Evolutionary conservation across 37 sponge, comb jelly and placozoan species (phyloP).

Genomic region (Bolinopsis microptera): DNA sequence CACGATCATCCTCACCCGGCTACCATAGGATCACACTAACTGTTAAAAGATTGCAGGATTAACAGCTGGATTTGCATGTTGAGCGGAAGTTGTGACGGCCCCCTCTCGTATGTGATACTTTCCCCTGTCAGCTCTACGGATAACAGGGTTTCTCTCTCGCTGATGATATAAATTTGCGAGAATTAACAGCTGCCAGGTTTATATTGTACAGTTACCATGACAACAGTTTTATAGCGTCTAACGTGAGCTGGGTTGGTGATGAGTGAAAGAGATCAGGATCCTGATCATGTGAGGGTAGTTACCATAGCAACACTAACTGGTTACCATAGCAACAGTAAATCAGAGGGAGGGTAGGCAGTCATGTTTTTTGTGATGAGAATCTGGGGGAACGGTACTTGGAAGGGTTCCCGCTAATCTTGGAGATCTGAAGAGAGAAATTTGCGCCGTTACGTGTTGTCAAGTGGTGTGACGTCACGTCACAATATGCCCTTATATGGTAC

Average conservation of each 20-base stretch:
- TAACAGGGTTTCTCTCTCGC: neutral
- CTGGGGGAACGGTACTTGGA: neutral
- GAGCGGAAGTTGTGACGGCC: too few species aligned
- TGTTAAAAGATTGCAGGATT: too few species aligned
- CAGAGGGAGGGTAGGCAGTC: neutral
- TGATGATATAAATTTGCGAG: neutral
- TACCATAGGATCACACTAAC: neutral
- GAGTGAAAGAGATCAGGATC: neutral
- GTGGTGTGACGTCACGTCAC: neutral
- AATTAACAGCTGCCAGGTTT: neutral
- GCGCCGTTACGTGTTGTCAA: neutral
- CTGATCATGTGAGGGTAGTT: neutral
- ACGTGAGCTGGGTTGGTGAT: neutral
- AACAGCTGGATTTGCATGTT: too few species aligned
- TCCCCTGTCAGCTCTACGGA: neutral
- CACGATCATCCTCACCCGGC: neutral
- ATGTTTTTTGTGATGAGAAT: neutral
- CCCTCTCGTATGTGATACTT: neutral
- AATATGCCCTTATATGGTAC: neutral
- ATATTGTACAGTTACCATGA: neutral
- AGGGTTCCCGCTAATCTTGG: too few species aligned
- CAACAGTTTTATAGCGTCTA: neutral
- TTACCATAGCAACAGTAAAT: neutral
- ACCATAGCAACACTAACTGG: neutral
- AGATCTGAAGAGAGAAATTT: neutral